Evolutionary conservation across 2,797 vertebrate species (phyloP).

Genomic region (Acanthiza pusilla): DNA sequence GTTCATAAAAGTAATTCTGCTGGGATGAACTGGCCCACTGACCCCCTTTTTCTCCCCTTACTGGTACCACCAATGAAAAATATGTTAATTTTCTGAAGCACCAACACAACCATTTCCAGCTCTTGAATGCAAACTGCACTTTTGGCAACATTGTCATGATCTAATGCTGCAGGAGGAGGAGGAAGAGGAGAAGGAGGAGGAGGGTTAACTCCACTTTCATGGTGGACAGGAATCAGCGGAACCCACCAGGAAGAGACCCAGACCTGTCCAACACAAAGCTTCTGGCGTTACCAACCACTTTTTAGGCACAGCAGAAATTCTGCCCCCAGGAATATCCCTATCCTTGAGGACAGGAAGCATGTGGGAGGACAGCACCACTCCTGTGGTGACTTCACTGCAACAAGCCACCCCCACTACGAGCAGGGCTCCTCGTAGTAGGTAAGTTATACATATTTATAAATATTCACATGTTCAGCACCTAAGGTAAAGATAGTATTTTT

Average conservation of each 20-base stretch:
- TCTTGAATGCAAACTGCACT: not conserved
- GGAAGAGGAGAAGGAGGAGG: not conserved
- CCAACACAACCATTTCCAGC: not conserved
- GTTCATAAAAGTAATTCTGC: not conserved
- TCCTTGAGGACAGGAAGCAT: fast-evolving
- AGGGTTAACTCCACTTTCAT: not conserved
- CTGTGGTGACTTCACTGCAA: not conserved
- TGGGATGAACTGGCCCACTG: not conserved
- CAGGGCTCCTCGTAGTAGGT: not conserved
- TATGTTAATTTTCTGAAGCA: not conserved
- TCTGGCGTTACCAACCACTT: fast-evolving
- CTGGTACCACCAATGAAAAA: not conserved
- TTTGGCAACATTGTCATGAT: not conserved
- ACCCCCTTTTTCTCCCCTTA: not conserved
- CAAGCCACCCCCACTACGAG: fast-evolving
- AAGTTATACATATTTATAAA: not conserved
- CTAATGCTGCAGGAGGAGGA: not conserved
- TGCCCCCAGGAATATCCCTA: not conserved
- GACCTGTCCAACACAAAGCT: not conserved
- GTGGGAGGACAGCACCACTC: not conserved
- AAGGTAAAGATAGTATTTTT: not conserved
- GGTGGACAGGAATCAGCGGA: not conserved
- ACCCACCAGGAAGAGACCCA: not conserved
- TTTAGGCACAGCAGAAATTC: not conserved
- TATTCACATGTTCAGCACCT: not conserved